phyloP scores from a whole-genome alignment of 2,113 vertebrate genomes.

The Eulemur macaco region DNA sequence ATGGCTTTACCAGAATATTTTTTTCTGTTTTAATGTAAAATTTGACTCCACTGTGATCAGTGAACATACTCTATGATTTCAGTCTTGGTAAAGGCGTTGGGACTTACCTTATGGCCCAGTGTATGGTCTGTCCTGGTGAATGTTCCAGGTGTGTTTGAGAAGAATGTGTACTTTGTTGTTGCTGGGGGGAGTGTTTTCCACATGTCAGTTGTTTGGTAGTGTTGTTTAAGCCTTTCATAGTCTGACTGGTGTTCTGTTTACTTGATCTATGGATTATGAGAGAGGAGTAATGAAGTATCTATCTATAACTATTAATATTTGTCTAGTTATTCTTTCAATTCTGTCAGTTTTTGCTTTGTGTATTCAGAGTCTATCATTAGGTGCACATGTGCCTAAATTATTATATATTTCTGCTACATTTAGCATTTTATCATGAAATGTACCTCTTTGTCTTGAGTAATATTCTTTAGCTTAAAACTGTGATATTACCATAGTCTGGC shows the following conservation, averaged over 20 bases:
- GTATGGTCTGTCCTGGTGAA: neutral
- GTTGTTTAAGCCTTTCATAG: neutral
- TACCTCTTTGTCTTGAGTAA: neutral
- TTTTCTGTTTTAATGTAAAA: neutral
- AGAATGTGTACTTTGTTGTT: neutral
- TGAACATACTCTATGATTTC: neutral
- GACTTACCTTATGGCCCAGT: neutral
- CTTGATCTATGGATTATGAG: neutral
- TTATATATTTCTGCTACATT: neutral
- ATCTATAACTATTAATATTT: neutral
- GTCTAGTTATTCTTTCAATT: neutral
- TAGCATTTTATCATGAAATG: neutral
- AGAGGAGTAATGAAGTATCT: neutral
- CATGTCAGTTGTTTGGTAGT: neutral
- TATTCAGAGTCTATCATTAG: neutral
- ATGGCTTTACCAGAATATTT: neutral
- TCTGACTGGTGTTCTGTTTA: neutral
- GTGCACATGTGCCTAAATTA: no score
- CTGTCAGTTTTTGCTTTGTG: neutral
- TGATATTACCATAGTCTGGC: neutral
- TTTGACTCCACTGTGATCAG: neutral
- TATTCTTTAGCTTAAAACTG: neutral
- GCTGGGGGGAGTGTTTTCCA: neutral
- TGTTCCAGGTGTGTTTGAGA: neutral
- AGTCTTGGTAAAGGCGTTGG: neutral